Conservation (phyloP, 92 coral and sea anemone species). For the Paramuricea clavata region DNA sequence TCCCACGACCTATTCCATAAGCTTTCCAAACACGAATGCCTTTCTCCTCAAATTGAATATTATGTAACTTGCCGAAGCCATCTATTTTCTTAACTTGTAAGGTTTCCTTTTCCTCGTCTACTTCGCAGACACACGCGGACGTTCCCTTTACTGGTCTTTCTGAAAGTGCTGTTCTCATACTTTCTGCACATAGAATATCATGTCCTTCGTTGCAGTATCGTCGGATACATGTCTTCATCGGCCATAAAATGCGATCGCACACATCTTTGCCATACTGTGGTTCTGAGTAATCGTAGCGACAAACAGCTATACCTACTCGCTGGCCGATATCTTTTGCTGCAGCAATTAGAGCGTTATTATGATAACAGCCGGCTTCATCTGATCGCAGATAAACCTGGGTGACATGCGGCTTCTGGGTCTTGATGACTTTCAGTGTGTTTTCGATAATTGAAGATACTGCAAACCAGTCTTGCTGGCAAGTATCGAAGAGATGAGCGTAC, state of each 20-base stretch:
- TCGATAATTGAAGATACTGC: conserved; percentile 76
- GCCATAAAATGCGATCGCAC: conserved; percentile 79
- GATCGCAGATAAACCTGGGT: conserved; percentile 67
- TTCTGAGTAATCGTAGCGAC: conserved; percentile 75
- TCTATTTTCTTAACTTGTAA: conserved; percentile 57
- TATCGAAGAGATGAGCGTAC: conserved; percentile 77
- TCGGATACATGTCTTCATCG: conserved; percentile 74
- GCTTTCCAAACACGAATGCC: conserved; percentile 78
- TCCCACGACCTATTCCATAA: conserved; percentile 74
- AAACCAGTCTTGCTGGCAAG: conserved; percentile 80
- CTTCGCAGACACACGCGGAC: conserved; percentile 68
- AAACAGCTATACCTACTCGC: conserved; percentile 64
- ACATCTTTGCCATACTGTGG: conserved; percentile 82
- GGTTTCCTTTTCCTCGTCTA: conserved; percentile 57
- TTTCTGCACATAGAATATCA: conserved; percentile 72
- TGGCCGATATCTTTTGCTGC: conserved; percentile 65
- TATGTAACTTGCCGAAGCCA: conserved; percentile 67
- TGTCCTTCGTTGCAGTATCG: conserved; percentile 78
- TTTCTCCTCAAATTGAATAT: conserved; percentile 64
- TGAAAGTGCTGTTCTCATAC: conserved; percentile 74
- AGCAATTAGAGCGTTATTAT: conserved; percentile 69
- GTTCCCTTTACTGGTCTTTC: conserved; percentile 80
- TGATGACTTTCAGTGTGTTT: conserved; percentile 67
- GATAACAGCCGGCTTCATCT: conserved; percentile 82
- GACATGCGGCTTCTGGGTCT: conserved; percentile 56